phyloP scores from a whole-genome alignment of 2,113 vertebrate species.

The Grammatotria lemairii region DNA sequence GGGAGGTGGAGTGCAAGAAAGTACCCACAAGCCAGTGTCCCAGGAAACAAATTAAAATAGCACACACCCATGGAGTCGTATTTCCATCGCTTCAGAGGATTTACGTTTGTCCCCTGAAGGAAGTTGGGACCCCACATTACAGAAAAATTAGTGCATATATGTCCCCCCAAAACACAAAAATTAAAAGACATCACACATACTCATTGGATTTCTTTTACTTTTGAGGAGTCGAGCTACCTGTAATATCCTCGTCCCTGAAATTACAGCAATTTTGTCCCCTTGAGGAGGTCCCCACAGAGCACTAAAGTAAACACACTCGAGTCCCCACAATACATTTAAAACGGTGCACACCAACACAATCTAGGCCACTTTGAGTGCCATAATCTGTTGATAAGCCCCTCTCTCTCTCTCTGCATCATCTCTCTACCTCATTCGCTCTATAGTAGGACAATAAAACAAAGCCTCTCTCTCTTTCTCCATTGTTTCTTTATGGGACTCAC shows the following conservation, averaged over 20 bases:
- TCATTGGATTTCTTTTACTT: not conserved
- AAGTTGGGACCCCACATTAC: not conserved
- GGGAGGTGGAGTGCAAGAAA: not conserved
- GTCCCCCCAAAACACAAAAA: not conserved
- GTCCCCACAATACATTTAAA: not conserved
- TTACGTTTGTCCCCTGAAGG: not conserved
- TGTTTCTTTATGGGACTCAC: slow-evolving; percentile 68
- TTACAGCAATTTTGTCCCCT: not conserved
- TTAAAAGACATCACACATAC: not conserved
- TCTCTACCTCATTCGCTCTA: slow-evolving; percentile 74
- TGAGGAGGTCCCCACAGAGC: not conserved
- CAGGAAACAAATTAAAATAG: not conserved
- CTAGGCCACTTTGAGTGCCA: not conserved
- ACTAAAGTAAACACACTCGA: not conserved
- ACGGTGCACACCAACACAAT: not conserved
- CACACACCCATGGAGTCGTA: not conserved
- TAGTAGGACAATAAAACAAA: slow-evolving; percentile 12
- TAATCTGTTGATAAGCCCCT: slow-evolving; percentile 43
- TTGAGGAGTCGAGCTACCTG: not conserved
- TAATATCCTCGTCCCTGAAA: not conserved
- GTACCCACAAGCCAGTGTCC: not conserved
- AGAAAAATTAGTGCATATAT: not conserved
- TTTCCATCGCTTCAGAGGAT: not conserved
- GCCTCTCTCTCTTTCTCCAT: not conserved
- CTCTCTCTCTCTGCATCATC: not conserved